Evolutionary conservation across 2,113 vertebrate genomes (phyloP).

Genomic region (Passer domesticus): DNA sequence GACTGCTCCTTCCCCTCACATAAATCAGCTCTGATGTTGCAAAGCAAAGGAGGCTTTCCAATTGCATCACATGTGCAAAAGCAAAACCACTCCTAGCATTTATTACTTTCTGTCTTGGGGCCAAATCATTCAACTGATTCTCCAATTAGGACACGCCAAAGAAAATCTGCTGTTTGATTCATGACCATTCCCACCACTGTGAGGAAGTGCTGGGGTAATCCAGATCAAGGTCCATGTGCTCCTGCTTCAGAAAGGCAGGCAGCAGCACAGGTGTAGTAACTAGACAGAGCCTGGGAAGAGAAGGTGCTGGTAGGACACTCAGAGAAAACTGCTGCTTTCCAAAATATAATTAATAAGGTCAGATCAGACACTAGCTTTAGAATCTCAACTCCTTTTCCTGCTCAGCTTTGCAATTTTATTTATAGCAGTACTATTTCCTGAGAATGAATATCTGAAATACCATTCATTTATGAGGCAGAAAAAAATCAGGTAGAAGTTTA

Average conservation of each 20-base stretch:
- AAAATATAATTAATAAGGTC: background rate
- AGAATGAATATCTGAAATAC: constrained; percentile 67
- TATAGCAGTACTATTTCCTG: constrained; percentile 69
- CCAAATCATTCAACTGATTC: constrained; percentile 11
- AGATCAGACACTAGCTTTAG: background rate
- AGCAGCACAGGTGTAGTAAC: background rate
- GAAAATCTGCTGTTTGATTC: background rate
- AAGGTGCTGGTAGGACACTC: background rate
- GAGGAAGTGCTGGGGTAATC: background rate
- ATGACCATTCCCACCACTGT: background rate
- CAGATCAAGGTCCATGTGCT: background rate
- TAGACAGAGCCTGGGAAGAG: background rate
- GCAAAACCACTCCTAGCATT: background rate
- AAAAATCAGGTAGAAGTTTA: constrained; percentile 33
- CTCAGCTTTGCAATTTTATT: constrained; percentile 63
- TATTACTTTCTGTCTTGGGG: background rate
- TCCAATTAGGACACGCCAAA: background rate
- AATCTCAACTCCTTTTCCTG: constrained; percentile 21
- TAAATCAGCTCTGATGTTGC: background rate
- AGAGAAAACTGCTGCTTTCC: background rate
- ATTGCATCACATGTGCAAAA: background rate
- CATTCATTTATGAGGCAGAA: constrained; percentile 54
- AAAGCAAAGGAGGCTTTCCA: constrained; percentile 10
- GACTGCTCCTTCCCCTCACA: constrained; percentile 20
- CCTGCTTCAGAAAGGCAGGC: background rate